phyloP scores from a whole-genome alignment of 2,797 vertebrate genomes.

The Podarcis siculus region DNA sequence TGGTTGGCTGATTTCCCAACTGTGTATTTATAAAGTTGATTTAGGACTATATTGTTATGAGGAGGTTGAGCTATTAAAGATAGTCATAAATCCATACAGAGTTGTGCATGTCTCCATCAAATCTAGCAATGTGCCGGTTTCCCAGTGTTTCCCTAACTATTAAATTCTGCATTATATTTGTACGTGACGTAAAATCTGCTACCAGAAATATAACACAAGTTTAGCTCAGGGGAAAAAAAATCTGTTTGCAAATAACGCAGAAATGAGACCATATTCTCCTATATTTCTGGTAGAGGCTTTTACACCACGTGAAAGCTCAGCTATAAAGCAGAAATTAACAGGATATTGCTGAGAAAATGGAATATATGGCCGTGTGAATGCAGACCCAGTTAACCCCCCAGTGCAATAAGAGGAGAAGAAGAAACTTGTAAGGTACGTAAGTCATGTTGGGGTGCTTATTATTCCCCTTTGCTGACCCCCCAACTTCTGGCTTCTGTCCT shows the following conservation, averaged over 20 bases:
- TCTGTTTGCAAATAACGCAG: too few species aligned
- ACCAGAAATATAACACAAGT: too few species aligned
- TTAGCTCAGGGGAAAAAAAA: neutral
- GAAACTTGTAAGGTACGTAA: neutral
- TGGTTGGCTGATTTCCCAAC: constrained; percentile 69
- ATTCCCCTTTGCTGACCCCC: constrained; percentile 46
- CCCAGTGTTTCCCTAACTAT: too few species aligned
- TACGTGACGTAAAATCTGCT: too few species aligned
- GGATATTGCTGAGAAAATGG: too few species aligned
- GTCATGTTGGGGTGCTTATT: constrained; percentile 27
- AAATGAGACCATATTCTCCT: neutral
- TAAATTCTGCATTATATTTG: too few species aligned
- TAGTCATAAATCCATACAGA: constrained; percentile 44
- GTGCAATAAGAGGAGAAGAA: neutral
- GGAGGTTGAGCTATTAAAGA: constrained; percentile 46
- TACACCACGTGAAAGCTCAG: too few species aligned
- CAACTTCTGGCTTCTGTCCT: constrained; percentile 56
- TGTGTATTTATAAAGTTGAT: constrained; percentile 69
- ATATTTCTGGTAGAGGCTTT: too few species aligned
- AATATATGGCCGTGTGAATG: constrained; percentile 5
- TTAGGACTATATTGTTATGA: constrained; percentile 64
- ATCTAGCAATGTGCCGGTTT: constrained; percentile 2
- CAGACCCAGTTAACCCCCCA: fast-evolving
- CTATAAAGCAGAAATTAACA: too few species aligned
- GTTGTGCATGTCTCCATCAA: constrained; percentile 20